Conservation (phyloP, 2,797 vertebrate species). For the Crenuchus spilurus region DNA sequence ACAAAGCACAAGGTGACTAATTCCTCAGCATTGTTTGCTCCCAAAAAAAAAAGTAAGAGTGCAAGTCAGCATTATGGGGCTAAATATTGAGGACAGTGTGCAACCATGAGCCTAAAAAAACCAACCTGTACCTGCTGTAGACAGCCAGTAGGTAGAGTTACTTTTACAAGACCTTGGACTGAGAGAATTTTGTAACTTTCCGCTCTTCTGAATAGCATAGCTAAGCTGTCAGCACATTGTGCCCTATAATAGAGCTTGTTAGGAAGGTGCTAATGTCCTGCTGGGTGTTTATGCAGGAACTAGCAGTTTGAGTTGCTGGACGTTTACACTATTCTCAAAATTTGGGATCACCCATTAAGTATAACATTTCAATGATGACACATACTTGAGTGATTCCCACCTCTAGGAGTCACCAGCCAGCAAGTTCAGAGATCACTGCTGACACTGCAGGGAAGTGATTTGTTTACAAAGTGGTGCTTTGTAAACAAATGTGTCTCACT, state of each 20-base stretch:
- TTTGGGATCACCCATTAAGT: too few species aligned
- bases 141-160: constrained; percentile 13
- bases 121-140: constrained; percentile 21
- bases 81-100: constrained; percentile 31
- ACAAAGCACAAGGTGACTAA: constrained; percentile 60
- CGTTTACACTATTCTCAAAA: neutral
- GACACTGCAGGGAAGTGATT: too few species aligned
- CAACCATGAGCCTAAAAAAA: constrained; percentile 28
- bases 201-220: neutral
- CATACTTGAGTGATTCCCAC: too few species aligned
- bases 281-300: neutral
- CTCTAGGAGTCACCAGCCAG: too few species aligned
- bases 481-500: too few species aligned
- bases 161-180: constrained; percentile 21
- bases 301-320: neutral
- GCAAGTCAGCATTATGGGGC: constrained; percentile 42
- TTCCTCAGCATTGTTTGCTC: constrained; percentile 52
- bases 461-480: too few species aligned
- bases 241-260: neutral
- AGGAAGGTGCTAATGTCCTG: neutral
- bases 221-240: neutral
- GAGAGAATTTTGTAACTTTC: constrained; percentile 1
- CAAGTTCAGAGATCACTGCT: too few species aligned
- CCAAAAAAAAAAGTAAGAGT: constrained; percentile 12
- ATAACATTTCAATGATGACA: too few species aligned